A percentile compares a stretch with the other conserved stretches of the same genome.
These are phyloP conservation scores for Drosophila micromelanica DNA, from an alignment of 1,140 invertebrate genomes.

Conservation along the genomic window DNA sequence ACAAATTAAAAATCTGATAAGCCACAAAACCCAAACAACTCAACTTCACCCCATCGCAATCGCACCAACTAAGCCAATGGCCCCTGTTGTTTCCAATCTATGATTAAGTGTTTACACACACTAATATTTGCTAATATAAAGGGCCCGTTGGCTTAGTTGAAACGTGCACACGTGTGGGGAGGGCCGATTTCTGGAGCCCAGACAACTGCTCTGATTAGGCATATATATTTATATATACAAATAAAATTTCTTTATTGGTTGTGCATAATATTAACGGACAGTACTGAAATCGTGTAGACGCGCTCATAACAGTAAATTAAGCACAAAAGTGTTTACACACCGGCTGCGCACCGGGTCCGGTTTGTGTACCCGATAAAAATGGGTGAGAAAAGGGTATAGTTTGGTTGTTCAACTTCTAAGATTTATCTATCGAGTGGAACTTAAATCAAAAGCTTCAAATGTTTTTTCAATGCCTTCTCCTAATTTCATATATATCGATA, in stretches of 20 bases:
- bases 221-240: background rate
- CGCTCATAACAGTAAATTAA: constrained; percentile 72
- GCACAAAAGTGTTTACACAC: constrained; percentile 67
- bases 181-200: constrained; percentile 6
- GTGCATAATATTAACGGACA: constrained; percentile 5
- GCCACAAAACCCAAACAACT: constrained; percentile 56
- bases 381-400: too few species aligned
- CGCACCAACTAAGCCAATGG: constrained; percentile 1
- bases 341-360: constrained; percentile 43
- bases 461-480: too few species aligned
- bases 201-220: constrained; percentile 19
- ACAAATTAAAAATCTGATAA: constrained; percentile 72
- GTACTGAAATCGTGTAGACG: constrained; percentile 11
- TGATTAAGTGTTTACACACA: constrained; percentile 38
- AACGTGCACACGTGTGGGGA: constrained; percentile 49
- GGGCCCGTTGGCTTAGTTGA: background rate
- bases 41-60: constrained; percentile 1
- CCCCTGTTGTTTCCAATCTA: constrained; percentile 16
- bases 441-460: too few species aligned
- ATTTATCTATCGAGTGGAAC: too few species aligned
- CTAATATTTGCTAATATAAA: constrained; percentile 14
- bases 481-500: too few species aligned
- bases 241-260: constrained; percentile 6
- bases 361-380: constrained; percentile 17
- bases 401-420: too few species aligned